Evolutionary conservation across 2,113 vertebrate genomes (phyloP).

Genomic region (Aleadryas rufinucha): DNA sequence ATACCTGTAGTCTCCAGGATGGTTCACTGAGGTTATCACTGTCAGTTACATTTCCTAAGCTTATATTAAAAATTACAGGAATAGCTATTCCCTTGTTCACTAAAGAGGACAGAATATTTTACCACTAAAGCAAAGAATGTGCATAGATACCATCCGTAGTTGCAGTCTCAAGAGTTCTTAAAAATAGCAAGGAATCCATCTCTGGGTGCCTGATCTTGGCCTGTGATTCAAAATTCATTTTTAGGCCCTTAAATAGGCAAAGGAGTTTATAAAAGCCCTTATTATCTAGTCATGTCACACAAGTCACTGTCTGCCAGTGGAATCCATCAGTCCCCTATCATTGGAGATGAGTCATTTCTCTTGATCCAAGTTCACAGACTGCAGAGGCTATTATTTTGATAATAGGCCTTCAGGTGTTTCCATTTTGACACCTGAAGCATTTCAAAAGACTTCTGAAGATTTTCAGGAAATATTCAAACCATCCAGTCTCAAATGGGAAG

Average conservation of each 20-base stretch:
- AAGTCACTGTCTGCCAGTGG: not conserved
- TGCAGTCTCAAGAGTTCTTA: not conserved
- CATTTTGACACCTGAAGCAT: not conserved
- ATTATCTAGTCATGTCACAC: not conserved
- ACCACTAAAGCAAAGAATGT: not conserved
- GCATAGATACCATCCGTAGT: not conserved
- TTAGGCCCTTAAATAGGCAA: not conserved
- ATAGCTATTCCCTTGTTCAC: not conserved
- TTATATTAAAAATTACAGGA: slow-evolving; percentile 22
- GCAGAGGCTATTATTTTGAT: not conserved
- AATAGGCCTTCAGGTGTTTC: not conserved
- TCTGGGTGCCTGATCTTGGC: not conserved
- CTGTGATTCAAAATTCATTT: not conserved
- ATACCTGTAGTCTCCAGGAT: not conserved
- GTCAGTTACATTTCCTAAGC: not conserved
- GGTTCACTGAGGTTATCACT: slow-evolving; percentile 2
- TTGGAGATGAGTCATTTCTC: not conserved
- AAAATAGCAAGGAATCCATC: not conserved
- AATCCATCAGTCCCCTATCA: not conserved
- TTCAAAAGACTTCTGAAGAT: not conserved
- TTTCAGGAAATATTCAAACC: not conserved
- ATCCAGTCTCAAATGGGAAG: not conserved
- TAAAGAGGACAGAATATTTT: not conserved
- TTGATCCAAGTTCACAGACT: not conserved
- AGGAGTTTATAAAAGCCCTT: not conserved